phyloP scores from a whole-genome alignment of 2,113 vertebrate species.

The Arothron firmamentum region DNA sequence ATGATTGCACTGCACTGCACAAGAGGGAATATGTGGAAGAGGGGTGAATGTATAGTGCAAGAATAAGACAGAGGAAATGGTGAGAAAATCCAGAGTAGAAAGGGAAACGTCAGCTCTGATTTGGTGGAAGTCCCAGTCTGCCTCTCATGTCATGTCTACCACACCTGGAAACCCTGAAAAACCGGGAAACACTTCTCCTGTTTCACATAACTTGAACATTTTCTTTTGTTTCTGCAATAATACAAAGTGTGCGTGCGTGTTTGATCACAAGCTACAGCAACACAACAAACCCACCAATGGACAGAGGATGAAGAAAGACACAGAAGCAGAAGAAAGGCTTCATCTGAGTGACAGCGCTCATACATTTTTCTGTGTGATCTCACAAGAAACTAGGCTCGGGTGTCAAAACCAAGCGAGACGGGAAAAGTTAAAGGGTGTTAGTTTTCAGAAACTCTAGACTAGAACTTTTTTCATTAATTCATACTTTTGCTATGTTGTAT shows the following conservation, averaged over 20 bases:
- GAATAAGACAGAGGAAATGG: slow-evolving; percentile 11
- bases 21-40: too few relatives aligned
- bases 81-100: slow-evolving; percentile 5
- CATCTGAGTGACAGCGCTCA: slow-evolving; percentile 49
- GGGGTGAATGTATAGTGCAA: background rate
- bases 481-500: too few relatives aligned
- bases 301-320: slow-evolving; percentile 36
- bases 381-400: slow-evolving; percentile 27
- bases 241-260: background rate
- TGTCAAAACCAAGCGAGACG: slow-evolving; percentile 41
- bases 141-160: slow-evolving; percentile 12
- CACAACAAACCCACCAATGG: slow-evolving; percentile 3
- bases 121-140: slow-evolving; percentile 10
- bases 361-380: slow-evolving; percentile 61
- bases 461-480: too few relatives aligned
- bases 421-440: background rate
- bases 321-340: slow-evolving; percentile 34
- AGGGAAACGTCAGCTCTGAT: slow-evolving; percentile 37
- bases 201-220: slow-evolving; percentile 1
- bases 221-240: slow-evolving; percentile 1
- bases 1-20: slow-evolving; percentile 52
- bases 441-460: too few relatives aligned
- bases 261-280: slow-evolving; percentile 10
- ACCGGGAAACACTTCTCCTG: background rate
- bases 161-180: slow-evolving; percentile 24